Base-by-base conservation (phyloP, 1,140 invertebrate species). In the Drusus annulatus region DNA sequence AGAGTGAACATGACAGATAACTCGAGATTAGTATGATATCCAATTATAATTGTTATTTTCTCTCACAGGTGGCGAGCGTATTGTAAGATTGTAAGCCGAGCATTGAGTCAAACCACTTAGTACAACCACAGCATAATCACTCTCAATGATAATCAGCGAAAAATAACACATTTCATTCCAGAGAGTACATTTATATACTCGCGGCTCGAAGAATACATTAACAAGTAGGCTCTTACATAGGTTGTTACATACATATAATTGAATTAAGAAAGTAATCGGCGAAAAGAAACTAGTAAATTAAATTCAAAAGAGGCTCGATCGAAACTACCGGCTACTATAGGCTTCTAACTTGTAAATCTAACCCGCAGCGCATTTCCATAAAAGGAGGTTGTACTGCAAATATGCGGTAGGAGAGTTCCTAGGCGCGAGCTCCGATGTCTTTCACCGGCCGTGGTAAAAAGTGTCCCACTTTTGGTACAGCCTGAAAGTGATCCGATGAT, bases 201-300 rank as follows among this genome's bases (percentile, higher is more conserved):
- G 25, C n/a, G n/a, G 23, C 16, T 60, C 19, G 17, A 60, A 60
- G 36, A 45, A 45, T 45, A 45, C 8, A 0, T 45, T 56, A 17
- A 65, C 6, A 25, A 28, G 21, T 7, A 65, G 16, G 25, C 3
- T 4, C 25, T 65, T n/a, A n/a, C n/a, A n/a, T n/a, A n/a, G 28
- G 62, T 25, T n/a, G 21, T 21, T 65, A 31, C 25, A 4, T 45
- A 15, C 19, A 3, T 16, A 15, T 65, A 28, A 65, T 65, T 65
- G 21, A 65, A 65, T 65, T 65, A 65, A 65, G 62, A 65, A 65
- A 65, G 62, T 65, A 28, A 65, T 65, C 62, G 8, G 62, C 62
- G 5, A 8, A 13, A 31, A 60, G 23, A 60, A 60, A 60, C 56
- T 3, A 17, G 56, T 23, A 60, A 23, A 60, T 10, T 65, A 15